Conservation (phyloP, 1,140 invertebrate genomes). For the Rhopalosiphum maidis region DNA sequence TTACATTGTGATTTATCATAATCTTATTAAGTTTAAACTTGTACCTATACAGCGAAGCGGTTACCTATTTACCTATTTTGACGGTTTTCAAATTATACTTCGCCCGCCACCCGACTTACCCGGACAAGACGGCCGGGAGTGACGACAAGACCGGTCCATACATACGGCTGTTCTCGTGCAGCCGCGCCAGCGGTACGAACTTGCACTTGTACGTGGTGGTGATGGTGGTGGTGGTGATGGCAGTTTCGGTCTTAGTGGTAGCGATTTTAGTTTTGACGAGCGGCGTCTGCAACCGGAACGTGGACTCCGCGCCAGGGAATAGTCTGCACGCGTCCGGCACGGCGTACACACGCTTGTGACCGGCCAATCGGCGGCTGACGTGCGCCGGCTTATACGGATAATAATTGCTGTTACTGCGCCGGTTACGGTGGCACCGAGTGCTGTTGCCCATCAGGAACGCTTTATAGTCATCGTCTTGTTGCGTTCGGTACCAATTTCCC, state of each 20-base stretch:
- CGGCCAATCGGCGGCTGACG: background rate
- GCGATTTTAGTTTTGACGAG: background rate
- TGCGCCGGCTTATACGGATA: slow-evolving; percentile 47
- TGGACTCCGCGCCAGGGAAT: background rate
- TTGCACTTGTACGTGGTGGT: slow-evolving; percentile 39
- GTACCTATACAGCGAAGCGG: too few species aligned
- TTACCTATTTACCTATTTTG: too few species aligned
- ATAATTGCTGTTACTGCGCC: background rate
- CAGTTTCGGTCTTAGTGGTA: background rate
- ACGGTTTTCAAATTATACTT: too few species aligned
- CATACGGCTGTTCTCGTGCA: slow-evolving; percentile 10
- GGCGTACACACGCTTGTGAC: slow-evolving; percentile 39
- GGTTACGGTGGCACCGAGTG: background rate
- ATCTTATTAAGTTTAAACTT: too few species aligned
- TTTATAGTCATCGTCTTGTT: background rate
- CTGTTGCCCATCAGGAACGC: background rate
- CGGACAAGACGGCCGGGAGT: background rate
- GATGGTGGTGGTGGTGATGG: background rate
- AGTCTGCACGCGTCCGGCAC: background rate
- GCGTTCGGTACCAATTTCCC: slow-evolving; percentile 27
- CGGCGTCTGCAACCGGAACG: background rate
- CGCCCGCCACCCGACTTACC: background rate
- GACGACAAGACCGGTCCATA: slow-evolving; percentile 42
- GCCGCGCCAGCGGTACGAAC: background rate
- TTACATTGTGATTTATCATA: too few species aligned